Evolutionary conservation across 2,113 vertebrate genomes (phyloP), one percentile per base, ranked within the genome.

Genomic region (Girardinichthys multiradiatus): DNA sequence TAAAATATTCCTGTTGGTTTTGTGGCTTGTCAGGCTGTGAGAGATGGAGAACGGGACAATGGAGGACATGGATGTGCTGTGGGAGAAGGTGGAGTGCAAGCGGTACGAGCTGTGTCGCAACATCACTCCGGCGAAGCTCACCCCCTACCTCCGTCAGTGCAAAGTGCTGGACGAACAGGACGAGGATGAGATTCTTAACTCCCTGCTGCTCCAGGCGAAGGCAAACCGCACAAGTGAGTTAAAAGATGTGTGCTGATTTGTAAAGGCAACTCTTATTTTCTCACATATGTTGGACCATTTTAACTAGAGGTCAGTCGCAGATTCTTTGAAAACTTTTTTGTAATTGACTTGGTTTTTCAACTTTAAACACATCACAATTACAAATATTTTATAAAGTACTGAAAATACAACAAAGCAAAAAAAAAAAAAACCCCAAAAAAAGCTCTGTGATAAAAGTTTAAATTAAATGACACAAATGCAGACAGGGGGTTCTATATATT

Each of bases 141-240:
- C 98, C 0, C 97, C 98, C 0, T 99, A 99, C 93, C 89, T 99
- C 19, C 96, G 98, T 33, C 98, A 99, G 92, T 99, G 98, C 90
- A 98, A 97, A 89, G 98, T 97, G 68, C 97, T 99, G 17, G 98
- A 99, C 0, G 98, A 98, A 64, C 97, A 99, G 82, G 98, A 99
- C 0, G 98, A 99, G 48, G 98, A 99, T 0, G 98, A 99, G 80
- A 96, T 99, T 39, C 97, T 99, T 65, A 96, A 94, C 83, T 98
- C 98, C 0, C 92, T 95, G 51, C 95, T 97, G 94, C 94, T 99
- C n/a, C 21, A 15, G 80, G 94, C 95, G 84, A 98, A 97, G 92
- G 94, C 95, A 80, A 99, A 96, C 91, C 92, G 98, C 31, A 94
- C 98, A 94, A 97, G 98, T 99, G 93, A 72, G 83, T 69, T 2